Base-by-base conservation (phyloP, 2,797 vertebrate species). In the Hyperoplus immaculatus region DNA sequence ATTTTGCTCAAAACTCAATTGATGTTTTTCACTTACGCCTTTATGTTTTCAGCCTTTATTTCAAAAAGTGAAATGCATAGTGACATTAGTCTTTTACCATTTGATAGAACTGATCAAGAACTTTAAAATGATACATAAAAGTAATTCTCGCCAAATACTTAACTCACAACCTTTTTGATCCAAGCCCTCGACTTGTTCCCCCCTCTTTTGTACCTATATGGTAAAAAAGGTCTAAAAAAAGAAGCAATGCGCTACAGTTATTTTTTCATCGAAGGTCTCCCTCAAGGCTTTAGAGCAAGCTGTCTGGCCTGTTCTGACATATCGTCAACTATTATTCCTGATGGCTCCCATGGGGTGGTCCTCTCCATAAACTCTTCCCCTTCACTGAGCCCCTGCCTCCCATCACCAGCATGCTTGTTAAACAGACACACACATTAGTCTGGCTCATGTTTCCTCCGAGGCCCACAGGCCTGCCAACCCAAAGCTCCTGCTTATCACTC, bases 391-490 rank as follows among this genome's bases (percentile, higher is more conserved):
- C 83, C 70, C 77, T 65, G 86, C 85, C 83, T 82, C 83, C 87
- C 80, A 75, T 84, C 86, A 75, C 83, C 83, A 82, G 87, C 80
- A 83, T 85, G 90, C 92, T 92, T 94, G 91, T 94, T 94, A 94
- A 95, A 91, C 90, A 93, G 91, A 93, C 89, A 79, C 91, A 87
- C 78, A 88, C 88, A 92, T 94, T 93, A 87, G 88, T 91, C 80
- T 78, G 91, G 88, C 85, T 93, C 90, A 86, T 91, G 90, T 92
- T 91, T 87, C 91, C 94, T 91, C 86, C 15, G 82, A 92, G 93
- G 87, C 87, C 75, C 85, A 71, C 81, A 57, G 77, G 85, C 69
- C 89, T 92, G 88, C 87, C 90, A 90, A 86, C 82, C 72, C 87
- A 76, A 69, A 78, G 83, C 88, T 83, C 75, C 67, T 75, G 80